Evolutionary conservation across 2,113 vertebrate species (phyloP).

Genomic region (Antechinus flavipes): DNA sequence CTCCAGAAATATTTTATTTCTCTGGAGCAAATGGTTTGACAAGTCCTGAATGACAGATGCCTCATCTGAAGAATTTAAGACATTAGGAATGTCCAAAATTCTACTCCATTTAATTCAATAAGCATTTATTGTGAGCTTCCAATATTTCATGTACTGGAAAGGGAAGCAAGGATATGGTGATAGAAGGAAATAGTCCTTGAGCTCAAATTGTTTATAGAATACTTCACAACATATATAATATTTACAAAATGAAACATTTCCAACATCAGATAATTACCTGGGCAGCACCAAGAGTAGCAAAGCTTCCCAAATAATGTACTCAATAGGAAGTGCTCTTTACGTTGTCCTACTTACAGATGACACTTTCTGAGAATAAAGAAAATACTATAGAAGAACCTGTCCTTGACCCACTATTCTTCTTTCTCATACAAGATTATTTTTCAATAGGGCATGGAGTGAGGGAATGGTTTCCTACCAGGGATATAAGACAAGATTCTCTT

Average conservation of each 20-base stretch:
- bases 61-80: neutral
- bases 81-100: neutral
- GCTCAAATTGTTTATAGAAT: neutral
- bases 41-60: neutral
- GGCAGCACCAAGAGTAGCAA: neutral
- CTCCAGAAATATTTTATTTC: too few relatives aligned
- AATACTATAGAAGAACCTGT: too few relatives aligned
- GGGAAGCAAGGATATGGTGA: neutral
- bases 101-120: neutral
- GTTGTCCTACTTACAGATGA: too few relatives aligned
- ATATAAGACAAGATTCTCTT: neutral
- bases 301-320: neutral
- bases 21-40: neutral
- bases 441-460: neutral
- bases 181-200: neutral
- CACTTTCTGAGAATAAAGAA: too few relatives aligned
- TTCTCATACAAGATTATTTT: neutral
- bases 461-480: neutral
- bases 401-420: neutral
- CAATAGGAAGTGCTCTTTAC: too few relatives aligned
- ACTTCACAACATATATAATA: neutral
- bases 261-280: neutral
- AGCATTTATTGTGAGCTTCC: neutral
- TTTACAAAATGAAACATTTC: neutral
- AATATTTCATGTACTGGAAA: too few relatives aligned